A percentile compares a stretch with the other conserved stretches of the same genome.
phyloP scores from a whole-genome alignment of 2,797 vertebrate species.

The Brotula barbata region DNA sequence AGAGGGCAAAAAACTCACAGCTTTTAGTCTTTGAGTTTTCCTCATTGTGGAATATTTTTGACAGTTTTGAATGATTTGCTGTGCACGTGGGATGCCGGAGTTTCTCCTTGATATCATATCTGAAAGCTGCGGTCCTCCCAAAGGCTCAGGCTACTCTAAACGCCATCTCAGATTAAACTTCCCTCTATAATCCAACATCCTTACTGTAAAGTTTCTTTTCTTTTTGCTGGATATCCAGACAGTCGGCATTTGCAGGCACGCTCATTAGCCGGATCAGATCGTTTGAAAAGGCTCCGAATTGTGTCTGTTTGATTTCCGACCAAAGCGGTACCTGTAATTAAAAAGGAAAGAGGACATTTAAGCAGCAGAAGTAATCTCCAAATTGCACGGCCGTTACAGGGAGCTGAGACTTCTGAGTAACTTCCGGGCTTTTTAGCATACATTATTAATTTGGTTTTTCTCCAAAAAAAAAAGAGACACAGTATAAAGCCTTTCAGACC shows the following conservation, averaged over 20 bases:
- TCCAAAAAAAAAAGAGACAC: constrained; percentile 14
- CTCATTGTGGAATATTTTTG: no score
- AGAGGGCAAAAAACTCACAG: no score
- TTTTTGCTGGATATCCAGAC: no score
- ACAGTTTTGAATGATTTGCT: no score
- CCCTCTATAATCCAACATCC: no score
- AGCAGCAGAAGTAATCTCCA: constrained; percentile 52
- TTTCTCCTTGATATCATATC: no score
- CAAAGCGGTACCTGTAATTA: constrained; percentile 60
- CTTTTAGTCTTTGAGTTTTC: no score
- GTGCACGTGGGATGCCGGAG: no score
- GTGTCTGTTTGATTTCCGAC: constrained; percentile 62
- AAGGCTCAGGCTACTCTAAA: no score
- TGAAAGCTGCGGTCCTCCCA: no score
- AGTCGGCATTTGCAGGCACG: neutral
- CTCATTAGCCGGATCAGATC: constrained; percentile 60
- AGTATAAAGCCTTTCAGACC: constrained; percentile 25
- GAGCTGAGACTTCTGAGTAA: constrained; percentile 12
- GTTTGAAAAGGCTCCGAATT: constrained; percentile 65
- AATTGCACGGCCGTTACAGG: constrained; percentile 40
- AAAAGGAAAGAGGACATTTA: constrained; percentile 34
- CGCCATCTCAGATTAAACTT: no score
- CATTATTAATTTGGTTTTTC: constrained; percentile 13
- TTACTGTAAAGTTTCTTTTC: no score
- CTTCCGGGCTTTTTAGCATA: constrained; percentile 3